Conservation (phyloP, 2,888 invertebrate genomes). For the Nemotelus nigrinus region DNA sequence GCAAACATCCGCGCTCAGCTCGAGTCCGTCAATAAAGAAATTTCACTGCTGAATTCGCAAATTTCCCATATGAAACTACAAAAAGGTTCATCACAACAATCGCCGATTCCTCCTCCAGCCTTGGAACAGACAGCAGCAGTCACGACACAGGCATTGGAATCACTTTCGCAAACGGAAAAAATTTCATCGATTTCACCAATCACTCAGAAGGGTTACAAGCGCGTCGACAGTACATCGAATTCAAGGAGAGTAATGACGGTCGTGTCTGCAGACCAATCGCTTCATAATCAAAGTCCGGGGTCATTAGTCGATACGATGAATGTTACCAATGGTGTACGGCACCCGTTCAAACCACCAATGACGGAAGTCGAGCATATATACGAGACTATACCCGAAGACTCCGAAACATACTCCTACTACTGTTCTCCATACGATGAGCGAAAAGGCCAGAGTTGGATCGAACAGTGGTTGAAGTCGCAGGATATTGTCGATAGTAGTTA, state of each 20-base stretch:
- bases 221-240: not conserved
- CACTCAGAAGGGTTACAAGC: too few relatives aligned
- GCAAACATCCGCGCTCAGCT: slow-evolving; percentile 58
- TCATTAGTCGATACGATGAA: too few relatives aligned
- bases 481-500: slow-evolving; percentile 44
- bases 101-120: too few relatives aligned
- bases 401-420: slow-evolving; percentile 68
- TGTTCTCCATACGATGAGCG: slow-evolving; percentile 69
- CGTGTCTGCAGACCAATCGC: too few relatives aligned
- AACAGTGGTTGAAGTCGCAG: slow-evolving; percentile 53
- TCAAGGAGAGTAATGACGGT: too few relatives aligned
- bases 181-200: not conserved
- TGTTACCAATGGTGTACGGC: too few relatives aligned
- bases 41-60: slow-evolving; percentile 68
- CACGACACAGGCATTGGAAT: slow-evolving; percentile 41
- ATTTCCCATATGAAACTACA: slow-evolving; percentile 70
- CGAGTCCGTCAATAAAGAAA: slow-evolving; percentile 67
- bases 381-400: slow-evolving; percentile 70
- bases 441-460: slow-evolving; percentile 52
- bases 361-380: slow-evolving; percentile 69
- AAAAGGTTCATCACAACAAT: slow-evolving; percentile 42
- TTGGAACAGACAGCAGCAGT: slow-evolving; percentile 58
- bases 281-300: too few relatives aligned
- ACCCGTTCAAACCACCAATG: too few relatives aligned
- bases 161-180: not conserved